These are phyloP conservation scores for Carcina quercana DNA, from an alignment of 2,888 invertebrate species.

Conservation along the genomic window DNA sequence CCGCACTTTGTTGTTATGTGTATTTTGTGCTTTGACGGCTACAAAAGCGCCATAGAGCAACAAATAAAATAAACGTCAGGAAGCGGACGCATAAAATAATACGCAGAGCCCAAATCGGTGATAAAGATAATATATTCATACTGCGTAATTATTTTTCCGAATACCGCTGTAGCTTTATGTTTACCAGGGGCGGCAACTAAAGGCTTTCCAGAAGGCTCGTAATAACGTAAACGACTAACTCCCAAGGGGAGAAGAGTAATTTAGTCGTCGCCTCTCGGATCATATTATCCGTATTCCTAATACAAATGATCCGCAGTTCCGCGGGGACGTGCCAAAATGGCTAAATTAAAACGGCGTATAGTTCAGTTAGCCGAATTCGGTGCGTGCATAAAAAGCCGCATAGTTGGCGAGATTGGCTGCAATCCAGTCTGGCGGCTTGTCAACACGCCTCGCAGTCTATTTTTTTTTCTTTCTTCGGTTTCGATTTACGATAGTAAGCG, in stretches of 20 bases:
- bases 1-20: too few species aligned
- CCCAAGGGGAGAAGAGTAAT: slow-evolving; percentile 32
- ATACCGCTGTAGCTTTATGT: slow-evolving; percentile 23
- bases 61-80: slow-evolving; percentile 27
- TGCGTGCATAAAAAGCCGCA: slow-evolving; percentile 50
- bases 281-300: slow-evolving; percentile 53
- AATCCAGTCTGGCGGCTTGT: slow-evolving; percentile 41
- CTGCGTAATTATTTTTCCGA: slow-evolving; percentile 32
- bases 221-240: slow-evolving; percentile 33
- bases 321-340: slow-evolving; percentile 60
- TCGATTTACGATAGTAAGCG: too few species aligned
- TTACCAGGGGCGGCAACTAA: slow-evolving; percentile 22
- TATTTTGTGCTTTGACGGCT: too few species aligned
- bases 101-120: slow-evolving; percentile 17
- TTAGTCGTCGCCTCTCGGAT: slow-evolving; percentile 41
- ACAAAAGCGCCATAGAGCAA: too few species aligned
- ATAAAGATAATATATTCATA: slow-evolving; percentile 32
- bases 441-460: slow-evolving; percentile 27
- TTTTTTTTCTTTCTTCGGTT: too few species aligned
- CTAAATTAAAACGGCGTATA: slow-evolving; percentile 62
- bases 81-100: slow-evolving; percentile 26
- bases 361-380: slow-evolving; percentile 36
- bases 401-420: slow-evolving; percentile 30
- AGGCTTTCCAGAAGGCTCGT: slow-evolving; percentile 28
- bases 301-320: slow-evolving; percentile 60